Evolutionary conservation across 2,888 invertebrate genomes (phyloP).

Genomic region (Macaria notata): DNA sequence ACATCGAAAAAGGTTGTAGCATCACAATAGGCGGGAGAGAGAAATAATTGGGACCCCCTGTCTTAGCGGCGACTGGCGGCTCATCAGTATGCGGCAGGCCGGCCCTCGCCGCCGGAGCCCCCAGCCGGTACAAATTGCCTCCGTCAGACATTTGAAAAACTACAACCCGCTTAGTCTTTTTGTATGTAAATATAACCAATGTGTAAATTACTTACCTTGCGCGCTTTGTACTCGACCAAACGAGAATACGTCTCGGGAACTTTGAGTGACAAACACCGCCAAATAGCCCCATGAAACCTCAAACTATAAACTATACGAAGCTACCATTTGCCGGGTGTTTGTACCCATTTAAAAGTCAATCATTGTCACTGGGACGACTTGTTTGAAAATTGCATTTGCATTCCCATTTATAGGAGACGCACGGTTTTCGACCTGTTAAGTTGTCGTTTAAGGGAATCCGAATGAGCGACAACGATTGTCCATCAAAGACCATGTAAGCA

Average conservation of each 20-base stretch:
- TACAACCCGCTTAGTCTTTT: slow-evolving; percentile 52
- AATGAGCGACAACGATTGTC: slow-evolving; percentile 48
- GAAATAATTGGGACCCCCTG: slow-evolving; percentile 56
- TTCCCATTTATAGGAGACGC: slow-evolving; percentile 58
- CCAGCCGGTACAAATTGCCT: slow-evolving; percentile 70
- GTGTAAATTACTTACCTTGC: slow-evolving; percentile 26
- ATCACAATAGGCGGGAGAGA: slow-evolving; percentile 48
- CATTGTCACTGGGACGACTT: slow-evolving; percentile 60
- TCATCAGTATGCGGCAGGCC: slow-evolving; percentile 63
- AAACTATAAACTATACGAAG: background rate
- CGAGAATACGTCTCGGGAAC: slow-evolving; percentile 44
- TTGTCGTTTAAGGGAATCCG: slow-evolving; percentile 56
- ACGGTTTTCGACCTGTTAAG: slow-evolving; percentile 58
- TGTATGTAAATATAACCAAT: slow-evolving; percentile 17
- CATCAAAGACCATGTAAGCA: slow-evolving; percentile 34
- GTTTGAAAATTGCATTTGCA: slow-evolving; percentile 61
- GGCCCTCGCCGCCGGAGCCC: slow-evolving; percentile 43
- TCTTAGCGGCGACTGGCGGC: slow-evolving; percentile 40
- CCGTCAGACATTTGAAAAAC: slow-evolving; percentile 55
- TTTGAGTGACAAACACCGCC: slow-evolving; percentile 33
- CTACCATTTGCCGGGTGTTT: slow-evolving; percentile 50
- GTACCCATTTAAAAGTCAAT: slow-evolving; percentile 72
- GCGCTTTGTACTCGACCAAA: slow-evolving; percentile 56
- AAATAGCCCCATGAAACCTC: slow-evolving; percentile 36
- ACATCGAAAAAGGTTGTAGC: slow-evolving; percentile 40